Conservation (phyloP, 1,140 invertebrate genomes). For the Sesamia nonagrioides region DNA sequence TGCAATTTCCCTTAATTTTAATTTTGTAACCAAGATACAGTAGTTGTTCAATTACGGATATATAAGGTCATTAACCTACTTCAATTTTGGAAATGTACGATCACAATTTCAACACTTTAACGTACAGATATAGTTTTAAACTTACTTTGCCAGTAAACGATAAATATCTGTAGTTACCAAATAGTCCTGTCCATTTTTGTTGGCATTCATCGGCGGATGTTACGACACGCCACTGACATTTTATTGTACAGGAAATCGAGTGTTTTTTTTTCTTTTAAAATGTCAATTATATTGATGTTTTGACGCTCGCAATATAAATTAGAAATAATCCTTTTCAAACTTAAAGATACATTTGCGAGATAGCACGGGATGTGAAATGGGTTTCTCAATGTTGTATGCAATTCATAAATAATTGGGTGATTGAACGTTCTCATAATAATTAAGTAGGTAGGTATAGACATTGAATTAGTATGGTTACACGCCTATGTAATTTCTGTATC, state of each 20-base stretch:
- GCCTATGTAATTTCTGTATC: background rate
- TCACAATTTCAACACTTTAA: conserved; percentile 1
- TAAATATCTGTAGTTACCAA: conserved; percentile 45
- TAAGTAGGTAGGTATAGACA: background rate
- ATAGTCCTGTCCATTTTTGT: conserved; percentile 40
- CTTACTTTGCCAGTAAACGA: conserved; percentile 31
- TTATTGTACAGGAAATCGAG: conserved; percentile 51
- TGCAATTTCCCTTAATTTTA: conserved; percentile 14
- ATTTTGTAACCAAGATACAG: conserved; percentile 9
- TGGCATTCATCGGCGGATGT: conserved; percentile 45
- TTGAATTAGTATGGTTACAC: background rate
- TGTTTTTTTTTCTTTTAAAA: conserved; percentile 48
- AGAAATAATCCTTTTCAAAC: background rate
- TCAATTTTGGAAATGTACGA: conserved; percentile 19
- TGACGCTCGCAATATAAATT: background rate
- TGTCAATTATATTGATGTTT: conserved; percentile 39
- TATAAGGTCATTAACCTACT: conserved; percentile 40
- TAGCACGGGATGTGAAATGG: background rate
- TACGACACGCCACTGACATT: conserved; percentile 48
- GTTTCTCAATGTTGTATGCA: background rate
- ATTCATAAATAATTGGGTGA: background rate
- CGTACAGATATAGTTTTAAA: conserved; percentile 16
- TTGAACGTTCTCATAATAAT: background rate
- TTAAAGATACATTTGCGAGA: background rate
- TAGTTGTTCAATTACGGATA: conserved; percentile 30